Evolutionary conservation across 2,888 invertebrate species (phyloP), one percentile per base, ranked within the genome.

Genomic region (Megamerina dolium): DNA sequence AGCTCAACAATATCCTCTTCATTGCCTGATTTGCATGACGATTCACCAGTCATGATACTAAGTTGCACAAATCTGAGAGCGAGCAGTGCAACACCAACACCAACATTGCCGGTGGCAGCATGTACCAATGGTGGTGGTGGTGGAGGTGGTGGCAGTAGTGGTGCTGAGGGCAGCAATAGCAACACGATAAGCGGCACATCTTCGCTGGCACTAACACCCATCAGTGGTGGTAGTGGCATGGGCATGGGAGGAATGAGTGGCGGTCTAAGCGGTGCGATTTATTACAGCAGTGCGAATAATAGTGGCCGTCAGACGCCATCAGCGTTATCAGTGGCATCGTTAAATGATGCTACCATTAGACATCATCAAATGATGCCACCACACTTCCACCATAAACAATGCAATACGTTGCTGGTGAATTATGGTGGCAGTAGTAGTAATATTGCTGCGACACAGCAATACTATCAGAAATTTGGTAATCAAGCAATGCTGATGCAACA

Each of bases 21-120:
- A 36, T 51, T 70, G 52, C 70, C 69, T 54, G 69, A 70, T 64
- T 54, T 69, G 48, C 67, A 69, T 55, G 64, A 69, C n/a, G 57
- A 64, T 39, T 67, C 70, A 42, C 68, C 66, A 54, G 69, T 69
- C 49, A 68, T 68, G 65, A 69, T 70, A 48, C 60, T 70, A 37
- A 70, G 70, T 48, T 70, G 70, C 54, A 70, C 67, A 19, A 69
- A 69, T 53, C 56, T 70, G 35, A 60, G 59, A 39, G 57, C 57
- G 46, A 64, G 46, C 46, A 51, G 48, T 50, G 53, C 55, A 36
- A 45, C 54, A 32, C 51, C 55, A 39, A 50, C 56, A 43, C 23
- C 46, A 42, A 34, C 51, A 39, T 50, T 55, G 42, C 21, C 48
- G 41, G 36, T 50, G 46, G 39, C 47, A 40, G 36, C 21, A 32